Evolutionary conservation across 2,888 invertebrate genomes (phyloP).

Genomic region (Baronia brevicornis): DNA sequence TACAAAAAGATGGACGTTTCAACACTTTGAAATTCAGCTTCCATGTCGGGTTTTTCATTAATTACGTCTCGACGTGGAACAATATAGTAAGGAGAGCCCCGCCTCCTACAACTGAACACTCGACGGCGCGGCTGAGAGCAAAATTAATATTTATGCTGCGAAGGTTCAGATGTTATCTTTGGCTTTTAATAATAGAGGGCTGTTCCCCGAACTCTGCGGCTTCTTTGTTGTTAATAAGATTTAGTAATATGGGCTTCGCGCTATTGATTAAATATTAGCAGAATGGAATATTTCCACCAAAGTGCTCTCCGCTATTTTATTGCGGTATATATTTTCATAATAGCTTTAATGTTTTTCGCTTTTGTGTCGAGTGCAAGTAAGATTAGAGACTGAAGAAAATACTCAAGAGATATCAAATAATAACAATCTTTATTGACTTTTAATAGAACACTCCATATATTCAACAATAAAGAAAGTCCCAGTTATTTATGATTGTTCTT

Average conservation of each 20-base stretch:
- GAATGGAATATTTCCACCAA: conserved; percentile 1
- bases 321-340: no score
- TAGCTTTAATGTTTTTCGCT: no score
- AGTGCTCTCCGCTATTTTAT: no score
- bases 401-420: no score
- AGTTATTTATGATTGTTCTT: no score
- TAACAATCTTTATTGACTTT: no score
- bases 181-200: conserved; percentile 36
- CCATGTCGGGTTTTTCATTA: conserved; percentile 33
- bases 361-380: no score
- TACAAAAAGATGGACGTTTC: conserved; percentile 1
- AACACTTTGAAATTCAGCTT: conserved; percentile 17
- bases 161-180: conserved; percentile 36
- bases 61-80: conserved; percentile 38
- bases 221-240: conserved; percentile 24
- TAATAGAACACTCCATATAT: no score
- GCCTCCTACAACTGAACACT: conserved; percentile 30
- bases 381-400: no score
- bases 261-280: conserved; percentile 10
- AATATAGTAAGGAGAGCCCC: conserved; percentile 31
- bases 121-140: conserved; percentile 32
- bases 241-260: conserved; percentile 17
- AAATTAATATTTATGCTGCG: conserved; percentile 50
- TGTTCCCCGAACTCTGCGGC: conserved; percentile 19
- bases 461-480: no score